Evolutionary conservation across 2,888 invertebrate species (phyloP), one percentile per base, ranked within the genome.

Genomic region (Fragum fragum): DNA sequence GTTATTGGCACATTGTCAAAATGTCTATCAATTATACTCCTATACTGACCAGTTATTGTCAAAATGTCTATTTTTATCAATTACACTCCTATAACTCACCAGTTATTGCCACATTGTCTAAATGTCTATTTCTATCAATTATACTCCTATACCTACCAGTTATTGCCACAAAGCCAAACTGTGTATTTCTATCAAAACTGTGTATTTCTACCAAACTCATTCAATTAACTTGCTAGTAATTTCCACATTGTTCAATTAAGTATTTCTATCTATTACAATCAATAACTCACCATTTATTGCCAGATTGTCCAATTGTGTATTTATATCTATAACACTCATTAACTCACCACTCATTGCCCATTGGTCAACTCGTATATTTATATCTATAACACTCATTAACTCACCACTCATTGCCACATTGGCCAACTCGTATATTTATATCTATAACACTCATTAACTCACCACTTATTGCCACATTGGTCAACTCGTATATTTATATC

Each of bases 131-230:
- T 21, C 95, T 95, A 63, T 96, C 97, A 21, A 98, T 91, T 0
- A 99, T 97, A 29, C 97, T 97, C 1, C 99, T n/a, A n/a, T n/a
- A n/a, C n/a, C n/a, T 92, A 96, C 97, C 98, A 87, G 97, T 96
- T 28, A 97, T 95, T 21, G 97, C 96, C n/a, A n/a, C n/a, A n/a
- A n/a, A n/a, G n/a, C n/a, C 96, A 23, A 95, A 93, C 82, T 96
- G 95, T 21, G 95, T 95, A 63, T 96, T 96, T 75, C 95, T 95
- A 0, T 97, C n/a, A n/a, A n/a, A n/a, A n/a, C n/a, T n/a, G n/a
- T n/a, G n/a, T n/a, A n/a, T n/a, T n/a, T n/a, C n/a, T n/a, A n/a
- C n/a, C 97, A 21, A 98, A 91, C 0, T 99, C 97, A 29, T 97
- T 97, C 1, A 99, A n/a, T n/a, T n/a, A n/a, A 66, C 39, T 88